These are phyloP conservation scores for Sebastiscus tertius DNA, from an alignment of 2,797 vertebrate species.

Conservation along the genomic window DNA sequence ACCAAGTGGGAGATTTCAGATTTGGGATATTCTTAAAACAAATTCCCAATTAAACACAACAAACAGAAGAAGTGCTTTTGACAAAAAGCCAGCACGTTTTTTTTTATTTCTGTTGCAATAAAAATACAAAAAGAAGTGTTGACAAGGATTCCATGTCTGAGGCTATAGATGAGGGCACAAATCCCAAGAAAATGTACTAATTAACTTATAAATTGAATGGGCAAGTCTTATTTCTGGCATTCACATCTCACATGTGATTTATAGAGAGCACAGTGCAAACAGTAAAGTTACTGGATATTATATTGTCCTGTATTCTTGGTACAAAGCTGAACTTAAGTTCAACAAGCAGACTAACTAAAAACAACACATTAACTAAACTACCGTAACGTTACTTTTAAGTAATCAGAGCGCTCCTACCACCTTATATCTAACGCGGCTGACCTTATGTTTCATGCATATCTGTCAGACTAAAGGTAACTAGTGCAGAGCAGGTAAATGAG, in stretches of 20 bases:
- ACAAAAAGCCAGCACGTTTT: conserved; percentile 68
- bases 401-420: background rate
- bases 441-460: conserved; percentile 43
- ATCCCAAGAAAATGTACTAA: conserved; percentile 34
- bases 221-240: conserved; percentile 38
- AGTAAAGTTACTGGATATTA: background rate
- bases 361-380: conserved; percentile 24
- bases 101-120: conserved; percentile 76
- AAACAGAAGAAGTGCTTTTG: conserved; percentile 69
- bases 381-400: conserved; percentile 5
- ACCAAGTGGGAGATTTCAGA: conserved; percentile 19
- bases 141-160: conserved; percentile 62
- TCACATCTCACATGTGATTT: conserved; percentile 40
- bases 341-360: conserved; percentile 33
- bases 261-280: conserved; percentile 28
- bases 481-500: conserved; percentile 20
- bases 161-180: conserved; percentile 53
- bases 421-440: background rate
- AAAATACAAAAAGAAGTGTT: conserved; percentile 68
- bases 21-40: conserved; percentile 43
- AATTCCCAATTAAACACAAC: conserved; percentile 66
- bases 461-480: conserved; percentile 13
- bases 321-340: conserved; percentile 31
- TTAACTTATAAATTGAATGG: conserved; percentile 27
- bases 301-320: conserved; percentile 4